Conservation (phyloP, 2,113 vertebrate genomes). For the Strix uralensis region DNA sequence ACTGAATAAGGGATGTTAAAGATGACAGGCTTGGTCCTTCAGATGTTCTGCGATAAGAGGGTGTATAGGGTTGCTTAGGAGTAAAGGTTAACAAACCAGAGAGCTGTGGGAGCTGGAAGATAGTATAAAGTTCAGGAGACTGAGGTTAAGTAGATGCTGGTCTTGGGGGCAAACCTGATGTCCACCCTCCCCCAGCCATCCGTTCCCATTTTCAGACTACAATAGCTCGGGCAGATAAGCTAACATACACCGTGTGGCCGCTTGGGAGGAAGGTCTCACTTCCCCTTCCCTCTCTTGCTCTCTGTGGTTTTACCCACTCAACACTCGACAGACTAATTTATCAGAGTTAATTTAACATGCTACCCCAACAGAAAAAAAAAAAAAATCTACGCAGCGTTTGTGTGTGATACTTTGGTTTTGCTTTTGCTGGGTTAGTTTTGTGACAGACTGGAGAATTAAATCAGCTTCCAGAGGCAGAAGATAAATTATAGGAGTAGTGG, state of each 20-base stretch:
- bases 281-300: neutral
- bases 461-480: neutral
- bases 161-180: neutral
- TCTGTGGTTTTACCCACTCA: neutral
- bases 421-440: neutral
- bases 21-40: neutral
- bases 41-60: neutral
- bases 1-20: neutral
- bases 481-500: neutral
- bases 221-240: neutral
- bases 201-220: neutral
- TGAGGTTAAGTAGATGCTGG: neutral
- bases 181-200: accelerated
- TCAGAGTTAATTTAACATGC: neutral
- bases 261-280: accelerated
- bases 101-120: neutral
- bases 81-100: neutral
- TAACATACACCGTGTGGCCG: accelerated
- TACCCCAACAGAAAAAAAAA: neutral
- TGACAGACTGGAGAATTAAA: neutral
- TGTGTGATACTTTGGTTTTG: neutral
- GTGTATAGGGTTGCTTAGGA: neutral
- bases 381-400: neutral
- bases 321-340: neutral
- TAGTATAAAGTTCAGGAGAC: neutral